Evolutionary conservation across 1,140 invertebrate genomes (phyloP).

Genomic region (Atta texana): DNA sequence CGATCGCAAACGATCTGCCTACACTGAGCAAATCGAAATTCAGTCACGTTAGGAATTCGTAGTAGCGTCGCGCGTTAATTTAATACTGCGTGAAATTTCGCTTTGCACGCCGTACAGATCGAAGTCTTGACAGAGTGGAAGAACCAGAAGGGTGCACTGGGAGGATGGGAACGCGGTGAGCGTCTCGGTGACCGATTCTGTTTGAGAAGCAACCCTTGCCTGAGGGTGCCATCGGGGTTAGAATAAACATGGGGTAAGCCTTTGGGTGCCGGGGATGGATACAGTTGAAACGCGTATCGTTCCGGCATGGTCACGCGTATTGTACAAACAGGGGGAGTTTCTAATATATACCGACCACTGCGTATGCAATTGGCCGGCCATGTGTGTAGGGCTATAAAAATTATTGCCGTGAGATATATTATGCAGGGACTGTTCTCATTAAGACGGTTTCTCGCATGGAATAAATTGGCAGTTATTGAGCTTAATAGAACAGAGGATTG

Average conservation of each 20-base stretch:
- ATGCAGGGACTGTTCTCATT: background rate
- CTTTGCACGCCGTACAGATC: conserved; percentile 57
- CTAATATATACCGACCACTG: conserved; percentile 80
- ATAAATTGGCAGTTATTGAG: conserved; percentile 4
- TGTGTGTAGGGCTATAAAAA: conserved; percentile 42
- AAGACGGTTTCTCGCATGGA: no score
- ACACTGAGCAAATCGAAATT: background rate
- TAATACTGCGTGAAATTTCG: conserved; percentile 55
- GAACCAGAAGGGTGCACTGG: conserved; percentile 61
- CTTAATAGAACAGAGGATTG: background rate
- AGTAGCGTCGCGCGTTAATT: conserved; percentile 45
- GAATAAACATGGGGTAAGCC: conserved; percentile 81
- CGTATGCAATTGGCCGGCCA: conserved; percentile 14
- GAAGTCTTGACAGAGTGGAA: conserved; percentile 60
- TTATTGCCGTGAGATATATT: conserved; percentile 36
- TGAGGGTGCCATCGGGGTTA: conserved; percentile 78
- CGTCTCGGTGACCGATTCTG: conserved; percentile 83
- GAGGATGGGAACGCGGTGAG: conserved; percentile 72
- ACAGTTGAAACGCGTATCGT: conserved; percentile 83
- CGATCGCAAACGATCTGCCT: background rate
- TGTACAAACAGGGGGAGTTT: conserved; percentile 83
- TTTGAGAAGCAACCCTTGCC: conserved; percentile 84
- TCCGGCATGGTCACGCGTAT: conserved; percentile 83
- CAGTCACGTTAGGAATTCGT: conserved; percentile 58
- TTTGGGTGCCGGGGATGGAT: conserved; percentile 75